A percentile compares a stretch with the other conserved stretches of the same genome.
Conservation (phyloP, 2,113 vertebrate genomes). For the Promerops cafer region DNA sequence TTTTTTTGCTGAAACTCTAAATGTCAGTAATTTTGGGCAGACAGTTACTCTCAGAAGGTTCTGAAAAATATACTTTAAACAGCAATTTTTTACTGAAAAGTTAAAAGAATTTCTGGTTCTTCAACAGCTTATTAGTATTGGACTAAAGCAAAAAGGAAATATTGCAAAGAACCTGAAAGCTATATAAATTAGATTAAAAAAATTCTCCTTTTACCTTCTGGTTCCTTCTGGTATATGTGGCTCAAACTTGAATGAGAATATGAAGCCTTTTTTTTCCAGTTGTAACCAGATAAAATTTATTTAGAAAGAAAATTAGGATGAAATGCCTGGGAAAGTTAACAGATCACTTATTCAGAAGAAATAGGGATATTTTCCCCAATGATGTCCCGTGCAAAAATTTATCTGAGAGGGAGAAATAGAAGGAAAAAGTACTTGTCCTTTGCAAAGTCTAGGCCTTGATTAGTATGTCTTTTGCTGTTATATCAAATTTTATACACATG, state of each 20-base stretch:
- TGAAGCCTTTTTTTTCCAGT: neutral
- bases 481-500: neutral
- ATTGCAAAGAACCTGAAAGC: neutral
- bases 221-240: neutral
- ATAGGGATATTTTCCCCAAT: neutral
- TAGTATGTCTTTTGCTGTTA: neutral
- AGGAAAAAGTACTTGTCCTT: neutral
- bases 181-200: neutral
- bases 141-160: neutral
- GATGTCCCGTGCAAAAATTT: neutral
- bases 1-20: neutral
- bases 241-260: neutral
- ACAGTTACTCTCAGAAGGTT: neutral
- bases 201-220: neutral
- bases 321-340: neutral
- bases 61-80: neutral
- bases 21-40: neutral
- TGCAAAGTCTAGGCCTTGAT: neutral
- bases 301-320: neutral
- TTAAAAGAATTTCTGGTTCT: neutral
- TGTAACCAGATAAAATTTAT: neutral
- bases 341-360: neutral
- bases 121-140: neutral
- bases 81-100: neutral
- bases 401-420: neutral